phyloP scores from a whole-genome alignment of 2,888 invertebrate species.

The Drosophila ustulata region DNA sequence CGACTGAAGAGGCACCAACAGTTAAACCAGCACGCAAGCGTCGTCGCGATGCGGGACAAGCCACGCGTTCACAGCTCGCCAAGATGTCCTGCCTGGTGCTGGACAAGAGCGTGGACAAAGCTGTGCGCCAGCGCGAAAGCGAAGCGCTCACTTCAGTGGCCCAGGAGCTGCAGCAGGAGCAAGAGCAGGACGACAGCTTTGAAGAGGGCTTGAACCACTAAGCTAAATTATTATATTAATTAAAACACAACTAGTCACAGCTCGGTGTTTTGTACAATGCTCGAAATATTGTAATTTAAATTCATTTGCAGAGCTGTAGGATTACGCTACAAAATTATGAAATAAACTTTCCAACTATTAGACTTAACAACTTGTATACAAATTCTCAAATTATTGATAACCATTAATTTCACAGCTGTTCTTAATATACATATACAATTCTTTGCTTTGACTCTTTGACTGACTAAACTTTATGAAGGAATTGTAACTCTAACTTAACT shows the following conservation, averaged over 20 bases:
- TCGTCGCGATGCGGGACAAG: slow-evolving; percentile 80
- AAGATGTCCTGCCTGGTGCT: slow-evolving; percentile 75
- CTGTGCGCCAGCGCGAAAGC: slow-evolving; percentile 63
- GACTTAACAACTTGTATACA: not conserved
- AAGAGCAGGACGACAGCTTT: not conserved
- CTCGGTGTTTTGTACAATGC: not conserved
- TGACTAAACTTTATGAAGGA: no score
- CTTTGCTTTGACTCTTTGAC: no score
- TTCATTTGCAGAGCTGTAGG: not conserved
- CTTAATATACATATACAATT: no score
- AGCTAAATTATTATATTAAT: no score
- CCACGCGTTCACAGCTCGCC: slow-evolving; percentile 71
- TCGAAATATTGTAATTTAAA: not conserved
- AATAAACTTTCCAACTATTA: not conserved
- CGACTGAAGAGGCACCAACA: not conserved
- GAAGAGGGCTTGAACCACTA: no score
- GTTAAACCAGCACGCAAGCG: slow-evolving; percentile 53
- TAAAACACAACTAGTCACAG: not conserved
- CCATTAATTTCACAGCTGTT: no score
- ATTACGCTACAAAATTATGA: not conserved
- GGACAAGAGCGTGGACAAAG: slow-evolving; percentile 69
- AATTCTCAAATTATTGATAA: no score
- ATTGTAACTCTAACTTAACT: no score
- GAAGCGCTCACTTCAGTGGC: slow-evolving; percentile 56
- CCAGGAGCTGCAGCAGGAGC: slow-evolving; percentile 13